Evolutionary conservation across 1,140 invertebrate genomes (phyloP).

Genomic region (Apis laboriosa): DNA sequence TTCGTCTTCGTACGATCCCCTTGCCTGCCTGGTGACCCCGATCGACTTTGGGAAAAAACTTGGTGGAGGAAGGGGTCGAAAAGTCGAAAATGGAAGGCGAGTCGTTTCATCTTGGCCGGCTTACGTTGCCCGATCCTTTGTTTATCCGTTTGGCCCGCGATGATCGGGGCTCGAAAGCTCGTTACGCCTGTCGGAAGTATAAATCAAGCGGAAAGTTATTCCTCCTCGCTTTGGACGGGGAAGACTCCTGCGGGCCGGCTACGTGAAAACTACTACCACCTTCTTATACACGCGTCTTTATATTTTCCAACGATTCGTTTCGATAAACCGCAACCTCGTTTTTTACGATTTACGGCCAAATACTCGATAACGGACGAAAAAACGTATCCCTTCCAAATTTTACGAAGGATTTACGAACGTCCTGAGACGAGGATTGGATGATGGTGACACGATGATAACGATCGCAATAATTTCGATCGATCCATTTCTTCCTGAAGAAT

Average conservation of each 20-base stretch:
- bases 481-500: no score
- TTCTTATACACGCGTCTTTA: constrained; percentile 36
- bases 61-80: background rate
- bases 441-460: no score
- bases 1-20: background rate
- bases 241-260: constrained; percentile 46
- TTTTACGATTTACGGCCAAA: constrained; percentile 15
- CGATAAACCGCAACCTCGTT: background rate
- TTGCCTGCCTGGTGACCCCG: background rate
- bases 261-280: constrained; percentile 59
- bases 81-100: background rate
- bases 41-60: background rate
- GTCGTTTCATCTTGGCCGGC: no score
- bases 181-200: constrained; percentile 67
- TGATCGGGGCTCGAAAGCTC: constrained; percentile 56
- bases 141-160: constrained; percentile 21
- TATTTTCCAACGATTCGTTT: constrained; percentile 4
- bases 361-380: constrained; percentile 33
- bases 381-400: background rate
- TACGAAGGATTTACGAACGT: no score
- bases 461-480: no score
- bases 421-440: no score
- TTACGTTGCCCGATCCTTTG: constrained; percentile 41
- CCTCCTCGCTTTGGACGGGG: constrained; percentile 32
- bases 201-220: constrained; percentile 68